These are phyloP conservation scores for Notechis scutatus DNA, from an alignment of 2,113 vertebrate species.

Conservation along the genomic window DNA sequence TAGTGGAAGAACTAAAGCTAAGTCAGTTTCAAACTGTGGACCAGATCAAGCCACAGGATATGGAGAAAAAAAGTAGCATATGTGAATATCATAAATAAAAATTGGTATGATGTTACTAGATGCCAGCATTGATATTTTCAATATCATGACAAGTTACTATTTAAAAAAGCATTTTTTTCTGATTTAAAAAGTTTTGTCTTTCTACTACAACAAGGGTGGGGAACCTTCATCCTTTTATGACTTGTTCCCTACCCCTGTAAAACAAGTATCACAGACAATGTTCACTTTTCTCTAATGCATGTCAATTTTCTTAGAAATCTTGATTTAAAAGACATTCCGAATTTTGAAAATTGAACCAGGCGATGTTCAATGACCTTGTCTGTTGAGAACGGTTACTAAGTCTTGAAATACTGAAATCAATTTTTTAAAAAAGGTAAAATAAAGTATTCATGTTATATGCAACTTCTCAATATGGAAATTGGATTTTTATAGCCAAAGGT, in stretches of 20 bases:
- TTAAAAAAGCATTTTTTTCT: background rate
- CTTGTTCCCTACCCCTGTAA: background rate
- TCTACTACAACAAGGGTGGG: background rate
- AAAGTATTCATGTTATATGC: slow-evolving; percentile 63
- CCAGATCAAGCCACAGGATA: background rate
- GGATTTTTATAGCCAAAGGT: slow-evolving; percentile 68
- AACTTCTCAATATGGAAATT: slow-evolving; percentile 59
- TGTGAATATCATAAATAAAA: background rate
- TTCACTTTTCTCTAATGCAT: slow-evolving; percentile 13
- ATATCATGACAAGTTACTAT: background rate
- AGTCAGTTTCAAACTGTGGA: background rate
- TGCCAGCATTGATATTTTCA: background rate
- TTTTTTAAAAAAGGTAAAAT: slow-evolving; percentile 53
- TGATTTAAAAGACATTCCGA: background rate
- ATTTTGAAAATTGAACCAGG: background rate
- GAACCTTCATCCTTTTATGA: background rate
- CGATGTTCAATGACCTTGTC: slow-evolving; percentile 22
- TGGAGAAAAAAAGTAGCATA: background rate
- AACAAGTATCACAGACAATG: slow-evolving; percentile 22
- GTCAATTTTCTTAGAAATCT: background rate
- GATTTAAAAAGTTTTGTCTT: background rate
- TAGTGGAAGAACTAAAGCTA: background rate
- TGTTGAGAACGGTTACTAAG: slow-evolving; percentile 32
- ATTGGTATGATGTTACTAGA: background rate
- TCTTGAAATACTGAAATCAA: slow-evolving; percentile 39